Base-by-base conservation (phyloP, 2,113 vertebrate genomes). In the Melanerpes aurifrons region DNA sequence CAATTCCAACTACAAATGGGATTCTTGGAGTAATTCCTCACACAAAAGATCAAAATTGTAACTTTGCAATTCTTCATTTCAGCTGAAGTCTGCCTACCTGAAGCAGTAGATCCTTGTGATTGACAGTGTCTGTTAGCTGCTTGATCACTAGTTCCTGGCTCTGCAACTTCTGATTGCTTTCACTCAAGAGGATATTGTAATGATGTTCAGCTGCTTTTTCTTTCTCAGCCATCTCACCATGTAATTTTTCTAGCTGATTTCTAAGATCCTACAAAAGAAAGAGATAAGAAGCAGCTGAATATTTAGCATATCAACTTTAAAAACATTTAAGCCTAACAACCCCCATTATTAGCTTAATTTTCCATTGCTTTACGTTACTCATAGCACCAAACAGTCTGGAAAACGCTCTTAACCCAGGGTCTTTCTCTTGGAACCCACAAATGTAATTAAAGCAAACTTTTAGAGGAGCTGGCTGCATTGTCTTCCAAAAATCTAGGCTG, bases 191-290 rank as follows among this genome's bases (percentile, higher is more conserved):
- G 72, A 96, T 96, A 86, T 97, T 95, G 89, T 98, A 98, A 94
- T 96, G 98, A 81, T 98, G 98, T 95, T 99, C 98, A 81, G 97
- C 87, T 75, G 97, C 95, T 86, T 96, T 97, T 95, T 99, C 98
- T 84, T 97, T 98, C 67, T 98, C 98, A 40, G 95, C 95, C 56
- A 99, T 97, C 96, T 99, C 98, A 37, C 96, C 97, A 3, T 95
- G 97, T 91, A 98, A 97, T 96, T 99, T 99, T 97, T 99, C 99
- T 29, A 99, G 96, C 89, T 99, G 98, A 96, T 98, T 99, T 95
- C 97, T 97, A 71, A 99, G 98, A 93, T 99, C 99, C 99, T 98
- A 37, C 56, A 69, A 37, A 40, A 74, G 73, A 76, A 47, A 47
- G 25, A n/a, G 72, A 73, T 74, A 35, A 93, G 71, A 21, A 0